phyloP scores from a whole-genome alignment of 1,140 invertebrate genomes.

The Coptotermes formosanus region DNA sequence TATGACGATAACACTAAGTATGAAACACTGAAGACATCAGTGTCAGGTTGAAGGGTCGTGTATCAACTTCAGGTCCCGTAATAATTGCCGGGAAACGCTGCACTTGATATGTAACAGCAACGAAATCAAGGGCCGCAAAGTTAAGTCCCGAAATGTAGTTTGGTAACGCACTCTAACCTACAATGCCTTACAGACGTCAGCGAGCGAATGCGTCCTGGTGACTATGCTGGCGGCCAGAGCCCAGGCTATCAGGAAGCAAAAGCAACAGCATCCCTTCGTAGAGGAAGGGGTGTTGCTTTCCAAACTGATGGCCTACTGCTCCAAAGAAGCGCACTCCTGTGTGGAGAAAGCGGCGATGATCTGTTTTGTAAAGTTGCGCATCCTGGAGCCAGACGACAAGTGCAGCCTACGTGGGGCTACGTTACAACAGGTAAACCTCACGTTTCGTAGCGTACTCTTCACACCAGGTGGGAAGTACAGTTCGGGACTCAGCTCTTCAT shows the following conservation, averaged over 20 bases:
- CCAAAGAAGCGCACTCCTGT: conserved; percentile 96
- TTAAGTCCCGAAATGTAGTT: too few species aligned
- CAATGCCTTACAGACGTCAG: conserved; percentile 79
- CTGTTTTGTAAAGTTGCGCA: conserved; percentile 93
- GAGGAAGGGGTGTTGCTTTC: conserved; percentile 93
- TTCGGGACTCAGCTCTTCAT: too few species aligned
- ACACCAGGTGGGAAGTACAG: too few species aligned
- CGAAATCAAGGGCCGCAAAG: too few species aligned
- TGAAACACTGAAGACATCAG: too few species aligned
- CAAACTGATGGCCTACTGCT: conserved; percentile 94
- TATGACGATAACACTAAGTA: too few species aligned
- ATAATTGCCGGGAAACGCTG: too few species aligned
- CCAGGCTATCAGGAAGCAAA: conserved; percentile 86
- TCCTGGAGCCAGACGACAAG: conserved; percentile 94
- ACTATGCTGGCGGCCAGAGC: conserved; percentile 93
- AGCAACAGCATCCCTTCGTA: conserved; percentile 84
- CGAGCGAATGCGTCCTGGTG: conserved; percentile 96
- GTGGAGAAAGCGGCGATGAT: conserved; percentile 99
- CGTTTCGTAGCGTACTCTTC: too few species aligned
- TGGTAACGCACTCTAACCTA: too few species aligned
- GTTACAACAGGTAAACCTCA: conserved; percentile 63
- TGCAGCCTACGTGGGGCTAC: conserved; percentile 87
- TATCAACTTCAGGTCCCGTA: too few species aligned
- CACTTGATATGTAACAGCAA: too few species aligned
- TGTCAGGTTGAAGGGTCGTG: too few species aligned